phyloP scores from a whole-genome alignment of 2,888 invertebrate genomes.

The Dasysyrphus albostriatus region DNA sequence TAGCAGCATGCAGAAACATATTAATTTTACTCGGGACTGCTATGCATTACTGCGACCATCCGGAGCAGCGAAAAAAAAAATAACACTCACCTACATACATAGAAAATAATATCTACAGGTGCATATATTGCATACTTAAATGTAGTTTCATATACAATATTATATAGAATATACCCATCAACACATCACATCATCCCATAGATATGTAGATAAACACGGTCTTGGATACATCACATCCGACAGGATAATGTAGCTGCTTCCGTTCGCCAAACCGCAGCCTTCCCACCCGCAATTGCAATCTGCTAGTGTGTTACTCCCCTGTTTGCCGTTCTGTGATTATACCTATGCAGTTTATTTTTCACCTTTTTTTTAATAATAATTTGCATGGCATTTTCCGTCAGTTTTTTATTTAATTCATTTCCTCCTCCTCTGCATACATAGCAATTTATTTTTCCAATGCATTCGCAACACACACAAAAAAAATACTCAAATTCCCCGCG shows the following conservation, averaged over 20 bases:
- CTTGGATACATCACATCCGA: conserved; percentile 57
- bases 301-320: conserved; percentile 28
- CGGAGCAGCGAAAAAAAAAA: conserved; percentile 28
- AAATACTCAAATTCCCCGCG: conserved; percentile 33
- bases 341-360: conserved; percentile 66
- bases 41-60: conserved; percentile 52
- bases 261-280: conserved; percentile 51
- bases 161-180: conserved; percentile 30
- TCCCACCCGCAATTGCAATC: conserved; percentile 41
- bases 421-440: conserved; percentile 38
- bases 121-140: conserved; percentile 9
- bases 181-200: conserved; percentile 37
- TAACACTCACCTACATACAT: background rate
- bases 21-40: conserved; percentile 61
- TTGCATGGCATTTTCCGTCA: conserved; percentile 70
- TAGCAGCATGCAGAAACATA: conserved; percentile 38
- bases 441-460: conserved; percentile 47
- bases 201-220: conserved; percentile 45
- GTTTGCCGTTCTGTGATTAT: conserved; percentile 54
- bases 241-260: conserved; percentile 66
- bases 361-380: conserved; percentile 54
- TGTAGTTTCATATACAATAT: conserved; percentile 7
- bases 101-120: conserved; percentile 48
- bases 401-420: conserved; percentile 53
- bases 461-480: conserved; percentile 48